Base-by-base conservation (phyloP, 2,113 vertebrate species). In the Gallinago undulata region DNA sequence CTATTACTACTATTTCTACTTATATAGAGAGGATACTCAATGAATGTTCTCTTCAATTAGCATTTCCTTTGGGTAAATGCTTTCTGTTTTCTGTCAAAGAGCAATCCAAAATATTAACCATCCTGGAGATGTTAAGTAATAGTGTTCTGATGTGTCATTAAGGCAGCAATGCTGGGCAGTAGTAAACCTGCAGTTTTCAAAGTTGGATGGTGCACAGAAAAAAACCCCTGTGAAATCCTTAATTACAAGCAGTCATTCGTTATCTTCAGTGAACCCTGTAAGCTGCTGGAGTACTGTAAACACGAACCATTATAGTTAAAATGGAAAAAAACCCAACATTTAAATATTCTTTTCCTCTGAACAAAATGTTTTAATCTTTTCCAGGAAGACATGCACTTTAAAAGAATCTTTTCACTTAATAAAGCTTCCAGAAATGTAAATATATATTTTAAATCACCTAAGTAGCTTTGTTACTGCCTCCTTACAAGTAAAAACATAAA, bases 61-160 rank as follows among this genome's bases (percentile, higher is more conserved):
- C n/a, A 86, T 77, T 95, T 95, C 18, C 51, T 96, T 83, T 76
- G 55, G 23, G 27, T 73, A 87, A 96, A 86, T 51, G 59, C 19
- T 64, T 94, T 84, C 48, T 66, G 50, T 63, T 79, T 84, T 85
- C 45, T 83, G n/a, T 69, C 74, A 76, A 90, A 83, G 81, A 69
- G 37, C 21, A 78, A 75, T 47, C 19, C 33, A 81, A 89, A 92
- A 48, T 62, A 74, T 48, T 70, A 92, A 31, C 33, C 19, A 39
- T 30, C 45, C 70, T 62, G 55, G 53, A 82, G 48, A 91, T 69
- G 19, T 51, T 78, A 84, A 81, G 48, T 56, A 87, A 69, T 24
- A 75, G n/a, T 27, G 41, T 62, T 95, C 70, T 31, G 83, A 73
- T 69, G 30, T 81, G 13, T 69, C 9, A 13, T 53, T 73, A 47